A percentile compares a stretch with the other conserved stretches of the same genome.
Conservation (phyloP, 2,113 vertebrate species). For the Aldabrachelys gigantea region DNA sequence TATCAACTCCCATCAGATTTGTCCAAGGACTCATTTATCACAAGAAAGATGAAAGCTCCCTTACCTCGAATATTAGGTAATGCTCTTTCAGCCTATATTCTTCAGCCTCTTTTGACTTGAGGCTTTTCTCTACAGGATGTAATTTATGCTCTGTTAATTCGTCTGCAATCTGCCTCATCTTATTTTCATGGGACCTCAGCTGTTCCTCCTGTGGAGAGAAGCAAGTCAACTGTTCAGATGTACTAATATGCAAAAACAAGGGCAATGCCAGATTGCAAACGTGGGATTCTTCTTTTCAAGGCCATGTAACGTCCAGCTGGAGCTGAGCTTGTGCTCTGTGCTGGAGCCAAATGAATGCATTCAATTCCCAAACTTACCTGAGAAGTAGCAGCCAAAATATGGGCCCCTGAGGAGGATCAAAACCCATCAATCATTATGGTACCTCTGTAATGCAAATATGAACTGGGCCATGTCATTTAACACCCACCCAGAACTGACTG, state of each 20-base stretch:
- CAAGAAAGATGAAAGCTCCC: constrained; percentile 48
- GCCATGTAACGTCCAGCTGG: fast-evolving
- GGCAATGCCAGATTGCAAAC: neutral
- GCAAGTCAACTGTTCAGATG: constrained; percentile 8
- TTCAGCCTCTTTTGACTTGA: constrained; percentile 93
- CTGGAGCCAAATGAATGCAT: neutral
- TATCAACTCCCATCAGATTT: neutral
- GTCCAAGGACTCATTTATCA: constrained; percentile 33
- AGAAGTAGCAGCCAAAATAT: constrained; percentile 17
- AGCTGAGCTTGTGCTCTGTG: neutral
- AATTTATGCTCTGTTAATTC: constrained; percentile 94
- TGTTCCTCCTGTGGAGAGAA: constrained; percentile 89
- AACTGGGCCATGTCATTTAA: neutral
- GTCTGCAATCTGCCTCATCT: constrained; percentile 92
- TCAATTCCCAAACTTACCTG: neutral
- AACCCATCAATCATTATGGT: neutral
- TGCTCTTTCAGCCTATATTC: constrained; percentile 96
- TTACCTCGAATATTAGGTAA: constrained; percentile 97
- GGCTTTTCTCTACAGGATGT: constrained; percentile 85
- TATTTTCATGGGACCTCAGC: constrained; percentile 94
- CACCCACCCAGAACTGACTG: neutral
- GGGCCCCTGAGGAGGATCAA: neutral
- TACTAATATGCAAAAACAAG: neutral
- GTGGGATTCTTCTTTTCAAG: neutral
- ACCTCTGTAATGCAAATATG: neutral